Conservation (phyloP, 2,113 vertebrate species). For the Catagonus wagneri region DNA sequence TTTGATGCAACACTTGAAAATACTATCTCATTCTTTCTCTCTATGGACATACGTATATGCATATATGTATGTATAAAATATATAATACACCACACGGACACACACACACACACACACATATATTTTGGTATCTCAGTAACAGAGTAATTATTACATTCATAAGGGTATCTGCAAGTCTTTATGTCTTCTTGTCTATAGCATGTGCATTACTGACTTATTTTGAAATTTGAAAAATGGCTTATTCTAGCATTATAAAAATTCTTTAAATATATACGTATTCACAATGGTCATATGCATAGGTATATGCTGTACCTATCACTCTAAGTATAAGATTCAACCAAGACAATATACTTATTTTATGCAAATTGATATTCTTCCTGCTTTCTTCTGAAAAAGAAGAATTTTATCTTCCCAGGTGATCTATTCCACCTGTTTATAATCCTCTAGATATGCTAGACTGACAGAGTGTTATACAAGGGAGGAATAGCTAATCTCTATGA, state of each 20-base stretch:
- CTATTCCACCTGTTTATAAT: constrained; percentile 61
- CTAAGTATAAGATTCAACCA: neutral
- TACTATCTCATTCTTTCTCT: neutral
- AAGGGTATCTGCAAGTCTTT: constrained; percentile 9
- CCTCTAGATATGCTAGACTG: constrained; percentile 20
- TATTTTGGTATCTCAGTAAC: constrained; percentile 30
- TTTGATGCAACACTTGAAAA: constrained; percentile 13
- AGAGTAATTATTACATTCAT: neutral
- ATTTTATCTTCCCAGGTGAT: constrained; percentile 14
- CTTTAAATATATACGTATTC: constrained; percentile 38
- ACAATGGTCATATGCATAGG: constrained; percentile 5
- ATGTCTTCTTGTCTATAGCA: neutral
- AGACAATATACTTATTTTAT: constrained; percentile 17
- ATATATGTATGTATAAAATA: neutral
- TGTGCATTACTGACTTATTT: constrained; percentile 19
- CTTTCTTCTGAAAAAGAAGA: constrained; percentile 31
- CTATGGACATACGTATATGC: neutral
- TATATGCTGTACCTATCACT: constrained; percentile 2
- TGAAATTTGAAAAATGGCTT: constrained; percentile 33
- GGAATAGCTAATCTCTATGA: constrained; percentile 50
- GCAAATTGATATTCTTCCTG: neutral
- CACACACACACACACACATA: neutral
- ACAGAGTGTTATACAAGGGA: constrained; percentile 13
- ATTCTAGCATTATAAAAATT: constrained; percentile 15
- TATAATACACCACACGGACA: neutral